phyloP scores from a whole-genome alignment of 2,888 invertebrate species.

The Plagiodera versicolora region DNA sequence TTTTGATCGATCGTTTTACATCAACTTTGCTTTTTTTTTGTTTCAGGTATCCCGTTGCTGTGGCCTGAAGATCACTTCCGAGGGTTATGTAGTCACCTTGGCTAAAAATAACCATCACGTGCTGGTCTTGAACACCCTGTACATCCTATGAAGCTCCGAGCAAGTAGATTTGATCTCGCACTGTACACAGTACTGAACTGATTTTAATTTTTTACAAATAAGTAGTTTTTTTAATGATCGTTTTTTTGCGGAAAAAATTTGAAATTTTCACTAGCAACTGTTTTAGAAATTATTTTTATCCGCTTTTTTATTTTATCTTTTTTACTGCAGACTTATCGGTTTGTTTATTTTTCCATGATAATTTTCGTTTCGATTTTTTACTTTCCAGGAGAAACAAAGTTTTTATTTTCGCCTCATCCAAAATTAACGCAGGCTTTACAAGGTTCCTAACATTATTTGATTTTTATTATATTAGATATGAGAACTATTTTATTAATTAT shows the following conservation, averaged over 20 bases:
- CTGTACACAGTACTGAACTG: conserved; percentile 54
- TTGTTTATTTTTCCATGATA: conserved; percentile 20
- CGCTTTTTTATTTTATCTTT: conserved; percentile 21
- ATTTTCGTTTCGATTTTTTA: conserved; percentile 24
- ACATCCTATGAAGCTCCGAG: conserved; percentile 77
- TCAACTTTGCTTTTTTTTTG: conserved; percentile 1
- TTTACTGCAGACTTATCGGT: conserved; percentile 32
- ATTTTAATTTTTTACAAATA: conserved; percentile 44
- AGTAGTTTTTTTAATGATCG: conserved; percentile 34
- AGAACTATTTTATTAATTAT: conserved; percentile 31
- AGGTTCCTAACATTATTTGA: conserved; percentile 38
- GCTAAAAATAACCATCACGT: conserved; percentile 99
- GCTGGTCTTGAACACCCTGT: conserved; percentile 91
- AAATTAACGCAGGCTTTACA: conserved; percentile 46
- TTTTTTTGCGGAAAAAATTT: conserved; percentile 18
- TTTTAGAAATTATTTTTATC: conserved; percentile 31
- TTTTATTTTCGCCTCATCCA: conserved; percentile 27
- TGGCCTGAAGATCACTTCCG: conserved; percentile 94
- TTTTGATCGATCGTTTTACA: neutral
- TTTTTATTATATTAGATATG: conserved; percentile 31
- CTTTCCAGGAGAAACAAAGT: conserved; percentile 25
- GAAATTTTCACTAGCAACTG: conserved; percentile 22
- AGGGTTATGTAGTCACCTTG: conserved; percentile 93
- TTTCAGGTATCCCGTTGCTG: conserved; percentile 94
- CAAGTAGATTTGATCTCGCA: conserved; percentile 56